Base-by-base conservation (phyloP, 2,888 invertebrate genomes). In the Archips crataeganus region DNA sequence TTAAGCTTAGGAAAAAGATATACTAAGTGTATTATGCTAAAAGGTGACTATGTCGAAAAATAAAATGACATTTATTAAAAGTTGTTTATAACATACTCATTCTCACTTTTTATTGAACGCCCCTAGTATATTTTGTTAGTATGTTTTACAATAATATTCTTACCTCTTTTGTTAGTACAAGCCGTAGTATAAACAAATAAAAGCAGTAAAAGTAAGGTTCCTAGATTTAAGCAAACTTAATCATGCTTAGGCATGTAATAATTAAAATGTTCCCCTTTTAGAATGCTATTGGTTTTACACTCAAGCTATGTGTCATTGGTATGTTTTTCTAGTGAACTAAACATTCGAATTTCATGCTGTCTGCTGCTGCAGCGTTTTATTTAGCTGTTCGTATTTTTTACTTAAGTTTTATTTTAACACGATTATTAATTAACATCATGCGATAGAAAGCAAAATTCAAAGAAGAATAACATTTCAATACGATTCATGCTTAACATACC, bases 81-180 rank as follows among this genome's bases (percentile, higher is more conserved):
- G n/a, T n/a, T n/a, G n/a, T n/a, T n/a, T n/a, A n/a, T n/a, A n/a
- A n/a, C n/a, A n/a, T n/a, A n/a, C n/a, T n/a, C n/a, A n/a, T n/a
- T n/a, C n/a, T n/a, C n/a, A n/a, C n/a, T n/a, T n/a, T n/a, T n/a
- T n/a, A n/a, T n/a, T n/a, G n/a, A n/a, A n/a, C n/a, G n/a, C n/a
- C n/a, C n/a, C n/a, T n/a, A n/a, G n/a, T n/a, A n/a, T 54, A 2
- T n/a, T n/a, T 66, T 45, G 72, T 72, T 72, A 72, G 67, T 68
- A 51, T 51, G 5, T 13, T 36, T 32, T 49, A 67, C 2, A 23
- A 4, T 1, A 11, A 23, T 10, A 57, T 34, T 49, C 57, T 54
- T 68, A 68, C 72, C 67, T 57, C 23, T 13, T 47, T 47, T 59
- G 34, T 72, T 63, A 63, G 63, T 63, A 34, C 23, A 45, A 47